phyloP scores from a whole-genome alignment of 2,113 vertebrate genomes.

The Axis porcinus region DNA sequence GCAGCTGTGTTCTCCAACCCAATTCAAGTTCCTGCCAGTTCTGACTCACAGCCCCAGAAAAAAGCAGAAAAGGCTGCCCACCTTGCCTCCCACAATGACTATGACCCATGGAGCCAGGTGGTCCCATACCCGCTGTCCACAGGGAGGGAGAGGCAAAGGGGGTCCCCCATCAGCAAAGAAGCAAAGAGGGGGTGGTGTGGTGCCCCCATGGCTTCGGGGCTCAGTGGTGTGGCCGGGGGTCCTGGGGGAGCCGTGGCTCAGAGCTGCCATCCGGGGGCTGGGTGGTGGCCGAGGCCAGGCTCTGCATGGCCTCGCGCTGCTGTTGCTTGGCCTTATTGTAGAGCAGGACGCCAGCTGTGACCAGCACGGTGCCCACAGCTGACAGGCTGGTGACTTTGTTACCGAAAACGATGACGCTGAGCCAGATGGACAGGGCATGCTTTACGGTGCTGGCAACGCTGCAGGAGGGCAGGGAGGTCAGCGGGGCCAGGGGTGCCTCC shows the following conservation, averaged over 20 bases:
- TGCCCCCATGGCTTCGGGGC: fast-evolving
- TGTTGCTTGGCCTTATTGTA: slow-evolving; percentile 93
- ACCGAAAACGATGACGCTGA: slow-evolving; percentile 95
- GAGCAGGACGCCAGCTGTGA: slow-evolving; percentile 90
- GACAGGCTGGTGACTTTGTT: slow-evolving; percentile 93
- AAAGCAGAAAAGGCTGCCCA: neutral
- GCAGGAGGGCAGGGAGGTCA: slow-evolving; percentile 28
- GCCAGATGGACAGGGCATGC: slow-evolving; percentile 95
- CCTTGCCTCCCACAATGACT: neutral
- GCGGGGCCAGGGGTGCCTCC: neutral
- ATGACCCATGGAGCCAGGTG: neutral
- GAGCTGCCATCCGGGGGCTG: neutral
- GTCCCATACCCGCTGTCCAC: neutral
- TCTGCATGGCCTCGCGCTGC: slow-evolving; percentile 85
- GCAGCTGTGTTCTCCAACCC: neutral
- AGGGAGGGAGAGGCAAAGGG: neutral
- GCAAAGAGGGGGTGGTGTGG: no score
- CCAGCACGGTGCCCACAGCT: slow-evolving; percentile 87
- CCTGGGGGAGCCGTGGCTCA: slow-evolving; percentile 71
- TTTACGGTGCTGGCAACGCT: slow-evolving; percentile 98
- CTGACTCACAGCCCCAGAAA: neutral
- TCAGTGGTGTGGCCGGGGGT: slow-evolving; percentile 66
- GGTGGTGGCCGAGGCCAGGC: slow-evolving; percentile 63
- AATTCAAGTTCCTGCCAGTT: neutral
- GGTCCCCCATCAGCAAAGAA: fast-evolving